A percentile compares a stretch with the other conserved stretches of the same genome.
Conservation (phyloP, 2,797 vertebrate species). For the Pampus argenteus region DNA sequence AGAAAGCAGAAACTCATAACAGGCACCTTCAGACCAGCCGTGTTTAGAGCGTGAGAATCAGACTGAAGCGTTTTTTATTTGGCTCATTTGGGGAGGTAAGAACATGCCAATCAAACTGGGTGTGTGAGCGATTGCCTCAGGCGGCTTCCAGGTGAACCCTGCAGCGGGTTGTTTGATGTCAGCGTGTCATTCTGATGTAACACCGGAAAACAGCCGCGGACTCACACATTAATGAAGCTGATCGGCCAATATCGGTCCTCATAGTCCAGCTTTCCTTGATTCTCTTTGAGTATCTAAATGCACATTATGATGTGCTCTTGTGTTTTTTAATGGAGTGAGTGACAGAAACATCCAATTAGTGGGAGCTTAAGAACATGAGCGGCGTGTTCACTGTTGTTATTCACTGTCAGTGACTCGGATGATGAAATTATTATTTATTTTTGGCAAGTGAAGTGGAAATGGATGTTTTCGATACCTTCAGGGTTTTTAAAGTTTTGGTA, state of each 20-base stretch:
- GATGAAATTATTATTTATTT: conserved; percentile 66
- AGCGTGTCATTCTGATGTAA: conserved; percentile 71
- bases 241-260: conserved; percentile 43
- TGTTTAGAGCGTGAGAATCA: conserved; percentile 57
- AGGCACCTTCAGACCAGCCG: conserved; percentile 44
- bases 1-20: conserved; percentile 20
- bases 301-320: conserved; percentile 36
- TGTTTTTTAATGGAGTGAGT: conserved; percentile 45
- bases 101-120: conserved; percentile 71
- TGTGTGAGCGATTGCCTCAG: conserved; percentile 77
- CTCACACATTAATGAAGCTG: conserved; percentile 59
- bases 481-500: conserved; percentile 25
- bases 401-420: conserved; percentile 55
- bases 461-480: conserved; percentile 19
- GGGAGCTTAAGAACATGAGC: conserved; percentile 48
- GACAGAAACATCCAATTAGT: conserved; percentile 65
- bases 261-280: conserved; percentile 2
- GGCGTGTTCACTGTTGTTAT: conserved; percentile 33
- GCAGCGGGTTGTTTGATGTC: conserved; percentile 74
- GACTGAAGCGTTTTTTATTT: conserved; percentile 49
- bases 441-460: conserved; percentile 24
- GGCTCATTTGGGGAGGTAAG: conserved; percentile 69
- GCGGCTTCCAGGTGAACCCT: conserved; percentile 79
- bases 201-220: conserved; percentile 54
- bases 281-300: conserved; percentile 54